A percentile compares a stretch with the other conserved stretches of the same genome.
These are phyloP conservation scores for Acanthochromis polyacanthus DNA, from an alignment of 2,113 vertebrate genomes.

Conservation along the genomic window DNA sequence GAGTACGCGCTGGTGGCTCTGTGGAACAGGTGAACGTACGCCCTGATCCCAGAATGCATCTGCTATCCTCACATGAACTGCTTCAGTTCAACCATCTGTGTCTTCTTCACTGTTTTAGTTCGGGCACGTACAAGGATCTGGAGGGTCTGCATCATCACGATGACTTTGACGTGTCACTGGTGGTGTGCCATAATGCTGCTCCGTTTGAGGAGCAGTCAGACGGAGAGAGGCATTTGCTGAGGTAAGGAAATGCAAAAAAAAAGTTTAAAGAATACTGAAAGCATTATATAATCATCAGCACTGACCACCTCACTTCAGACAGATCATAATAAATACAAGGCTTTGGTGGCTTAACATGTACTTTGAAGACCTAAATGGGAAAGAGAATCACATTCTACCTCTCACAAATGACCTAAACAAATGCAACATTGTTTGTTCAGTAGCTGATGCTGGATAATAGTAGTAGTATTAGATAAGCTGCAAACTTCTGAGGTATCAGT, in stretches of 20 bases:
- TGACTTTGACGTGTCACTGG: slow-evolving; percentile 96
- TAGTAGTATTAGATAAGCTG: no score
- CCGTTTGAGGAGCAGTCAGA: slow-evolving; percentile 97
- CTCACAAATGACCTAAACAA: no score
- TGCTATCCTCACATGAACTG: rapidly evolving
- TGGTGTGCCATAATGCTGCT: slow-evolving; percentile 94
- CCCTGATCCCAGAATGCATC: neutral
- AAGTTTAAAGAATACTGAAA: neutral
- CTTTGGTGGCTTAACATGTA: no score
- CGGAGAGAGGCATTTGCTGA: slow-evolving; percentile 92
- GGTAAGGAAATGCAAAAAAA: slow-evolving; percentile 78
- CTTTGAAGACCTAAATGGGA: no score
- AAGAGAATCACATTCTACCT: no score
- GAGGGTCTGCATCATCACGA: slow-evolving; percentile 96
- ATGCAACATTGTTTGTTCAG: no score
- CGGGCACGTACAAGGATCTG: slow-evolving; percentile 95
- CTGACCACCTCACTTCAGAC: no score
- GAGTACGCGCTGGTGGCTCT: slow-evolving; percentile 96
- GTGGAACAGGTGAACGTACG: slow-evolving; percentile 91
- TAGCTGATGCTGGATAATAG: no score
- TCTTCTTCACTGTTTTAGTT: slow-evolving; percentile 80
- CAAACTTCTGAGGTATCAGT: no score
- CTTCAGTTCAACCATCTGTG: neutral
- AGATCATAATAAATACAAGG: no score
- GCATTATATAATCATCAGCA: no score